A percentile compares a stretch with the other conserved stretches of the same genome.
phyloP scores from a whole-genome alignment of 2,888 invertebrate species.

The Calameuta idolon region DNA sequence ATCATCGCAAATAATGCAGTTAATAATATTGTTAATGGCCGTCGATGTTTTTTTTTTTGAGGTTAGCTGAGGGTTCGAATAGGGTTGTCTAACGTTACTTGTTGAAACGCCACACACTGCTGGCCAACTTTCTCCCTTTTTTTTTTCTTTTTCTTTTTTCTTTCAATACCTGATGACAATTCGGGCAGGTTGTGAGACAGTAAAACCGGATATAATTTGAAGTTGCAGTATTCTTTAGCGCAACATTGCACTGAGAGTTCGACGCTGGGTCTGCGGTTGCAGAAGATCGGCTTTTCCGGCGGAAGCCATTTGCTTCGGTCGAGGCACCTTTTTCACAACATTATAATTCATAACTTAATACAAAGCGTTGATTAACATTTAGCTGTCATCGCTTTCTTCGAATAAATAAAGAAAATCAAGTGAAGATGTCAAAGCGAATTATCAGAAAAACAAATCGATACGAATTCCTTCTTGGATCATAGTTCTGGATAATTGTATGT shows the following conservation, averaged over 20 bases:
- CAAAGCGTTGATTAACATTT: background rate
- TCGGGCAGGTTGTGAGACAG: slow-evolving; percentile 59
- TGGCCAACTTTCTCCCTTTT: slow-evolving; percentile 66
- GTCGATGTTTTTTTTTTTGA: slow-evolving; percentile 23
- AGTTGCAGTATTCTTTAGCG: slow-evolving; percentile 73
- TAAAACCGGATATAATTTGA: slow-evolving; percentile 65
- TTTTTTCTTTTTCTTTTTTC: background rate
- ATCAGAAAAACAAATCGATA: too few species aligned
- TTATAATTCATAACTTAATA: slow-evolving; percentile 39
- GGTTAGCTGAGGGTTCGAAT: slow-evolving; percentile 13
- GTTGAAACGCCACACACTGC: slow-evolving; percentile 59
- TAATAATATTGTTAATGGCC: slow-evolving; percentile 31
- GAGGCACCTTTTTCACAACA: slow-evolving; percentile 69
- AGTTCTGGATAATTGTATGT: too few species aligned
- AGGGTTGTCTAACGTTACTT: slow-evolving; percentile 17
- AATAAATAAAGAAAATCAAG: too few species aligned
- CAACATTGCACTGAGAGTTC: slow-evolving; percentile 68
- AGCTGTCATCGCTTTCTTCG: background rate
- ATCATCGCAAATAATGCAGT: slow-evolving; percentile 25
- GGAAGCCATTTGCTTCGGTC: slow-evolving; percentile 71
- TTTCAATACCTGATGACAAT: slow-evolving; percentile 69
- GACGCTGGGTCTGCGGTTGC: slow-evolving; percentile 64
- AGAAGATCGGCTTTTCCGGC: slow-evolving; percentile 72
- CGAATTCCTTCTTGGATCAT: too few species aligned
- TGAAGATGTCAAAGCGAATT: too few species aligned